phyloP scores from a whole-genome alignment of 2,888 invertebrate species.

The Hipparchia sbordonii region DNA sequence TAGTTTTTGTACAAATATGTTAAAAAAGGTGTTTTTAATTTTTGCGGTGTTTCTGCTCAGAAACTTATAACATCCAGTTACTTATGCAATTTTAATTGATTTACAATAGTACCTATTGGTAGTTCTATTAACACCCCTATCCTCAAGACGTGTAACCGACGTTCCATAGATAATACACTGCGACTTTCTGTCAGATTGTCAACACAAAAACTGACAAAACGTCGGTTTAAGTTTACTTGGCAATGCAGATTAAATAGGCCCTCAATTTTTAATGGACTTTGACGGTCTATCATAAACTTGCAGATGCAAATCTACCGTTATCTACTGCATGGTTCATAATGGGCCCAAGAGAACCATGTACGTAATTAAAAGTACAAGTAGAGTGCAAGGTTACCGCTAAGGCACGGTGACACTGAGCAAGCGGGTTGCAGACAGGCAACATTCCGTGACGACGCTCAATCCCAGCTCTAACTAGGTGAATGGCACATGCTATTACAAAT shows the following conservation, averaged over 20 bases:
- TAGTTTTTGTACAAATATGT: no score
- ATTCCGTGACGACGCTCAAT: slow-evolving; percentile 51
- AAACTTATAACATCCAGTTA: background rate
- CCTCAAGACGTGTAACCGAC: no score
- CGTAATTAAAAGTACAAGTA: slow-evolving; percentile 75
- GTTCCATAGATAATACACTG: no score
- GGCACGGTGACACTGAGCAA: slow-evolving; percentile 70
- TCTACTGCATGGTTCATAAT: slow-evolving; percentile 13
- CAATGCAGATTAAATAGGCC: no score
- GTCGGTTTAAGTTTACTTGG: no score
- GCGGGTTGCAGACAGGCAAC: slow-evolving; percentile 57
- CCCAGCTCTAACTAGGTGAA: slow-evolving; percentile 44
- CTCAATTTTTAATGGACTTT: background rate
- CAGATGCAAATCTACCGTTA: slow-evolving; percentile 3
- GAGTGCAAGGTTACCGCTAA: slow-evolving; percentile 73
- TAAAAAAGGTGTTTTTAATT: background rate
- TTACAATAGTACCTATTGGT: no score
- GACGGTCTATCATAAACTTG: slow-evolving; percentile 10
- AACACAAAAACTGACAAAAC: no score
- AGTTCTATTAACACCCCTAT: no score
- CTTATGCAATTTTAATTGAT: background rate
- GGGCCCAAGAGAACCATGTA: slow-evolving; percentile 13
- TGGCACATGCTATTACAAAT: slow-evolving; percentile 39
- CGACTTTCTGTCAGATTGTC: no score
- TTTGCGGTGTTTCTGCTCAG: background rate